Evolutionary conservation across 2,888 invertebrate species (phyloP).

Genomic region (Chirona hameri): DNA sequence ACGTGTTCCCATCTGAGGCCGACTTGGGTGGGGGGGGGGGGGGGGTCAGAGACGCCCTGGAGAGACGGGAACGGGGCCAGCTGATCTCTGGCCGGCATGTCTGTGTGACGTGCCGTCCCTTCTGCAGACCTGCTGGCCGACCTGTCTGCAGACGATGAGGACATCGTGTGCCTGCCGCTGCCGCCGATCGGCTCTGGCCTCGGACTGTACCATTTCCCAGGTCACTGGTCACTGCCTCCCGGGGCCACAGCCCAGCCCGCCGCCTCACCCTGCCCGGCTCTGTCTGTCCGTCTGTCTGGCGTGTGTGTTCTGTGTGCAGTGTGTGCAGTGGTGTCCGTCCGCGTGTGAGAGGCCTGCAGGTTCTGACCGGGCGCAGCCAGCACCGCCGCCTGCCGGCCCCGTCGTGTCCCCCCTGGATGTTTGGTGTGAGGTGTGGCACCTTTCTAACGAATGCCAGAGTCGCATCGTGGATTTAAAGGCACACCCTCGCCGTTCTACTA

Average conservation of each 20-base stretch:
- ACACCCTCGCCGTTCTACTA: too few species aligned
- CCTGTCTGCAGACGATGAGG: not conserved
- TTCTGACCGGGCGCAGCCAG: not conserved
- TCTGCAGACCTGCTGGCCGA: not conserved
- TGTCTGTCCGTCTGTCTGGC: not conserved
- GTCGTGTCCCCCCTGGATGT: too few species aligned
- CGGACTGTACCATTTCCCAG: conserved; percentile 6
- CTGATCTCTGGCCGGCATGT: too few species aligned
- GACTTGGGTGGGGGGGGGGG: too few species aligned
- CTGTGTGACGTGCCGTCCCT: not conserved
- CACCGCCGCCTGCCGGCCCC: too few species aligned
- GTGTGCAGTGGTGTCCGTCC: not conserved
- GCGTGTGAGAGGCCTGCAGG: not conserved
- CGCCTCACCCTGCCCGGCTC: not conserved
- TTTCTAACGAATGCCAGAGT: too few species aligned
- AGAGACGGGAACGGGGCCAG: too few species aligned
- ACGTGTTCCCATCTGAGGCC: too few species aligned
- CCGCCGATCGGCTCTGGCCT: not conserved
- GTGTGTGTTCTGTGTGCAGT: not conserved
- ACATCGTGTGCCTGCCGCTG: not conserved
- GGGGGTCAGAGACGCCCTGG: too few species aligned
- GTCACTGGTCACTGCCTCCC: not conserved
- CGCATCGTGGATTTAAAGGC: too few species aligned
- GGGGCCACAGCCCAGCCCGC: too few species aligned
- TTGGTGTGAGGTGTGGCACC: too few species aligned